phyloP scores from a whole-genome alignment of 2,888 invertebrate genomes.

The Tanypteryx hageni region DNA sequence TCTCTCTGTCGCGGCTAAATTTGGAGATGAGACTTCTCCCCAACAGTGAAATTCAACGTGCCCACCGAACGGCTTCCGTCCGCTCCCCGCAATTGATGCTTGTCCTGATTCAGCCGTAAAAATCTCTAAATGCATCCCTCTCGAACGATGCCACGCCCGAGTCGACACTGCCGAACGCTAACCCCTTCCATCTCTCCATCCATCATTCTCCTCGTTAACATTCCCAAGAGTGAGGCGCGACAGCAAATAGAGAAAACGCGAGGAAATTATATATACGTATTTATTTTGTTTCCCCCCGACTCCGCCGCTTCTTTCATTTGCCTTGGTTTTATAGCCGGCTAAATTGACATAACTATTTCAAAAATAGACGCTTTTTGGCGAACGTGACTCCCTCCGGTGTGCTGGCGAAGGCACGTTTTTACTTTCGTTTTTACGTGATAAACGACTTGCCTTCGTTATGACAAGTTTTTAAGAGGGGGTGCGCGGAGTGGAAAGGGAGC shows the following conservation, averaged over 20 bases:
- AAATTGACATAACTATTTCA: background rate
- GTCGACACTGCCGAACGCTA: background rate
- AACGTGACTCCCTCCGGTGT: background rate
- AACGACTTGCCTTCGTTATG: background rate
- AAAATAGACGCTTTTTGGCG: background rate
- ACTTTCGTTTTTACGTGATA: constrained; percentile 16
- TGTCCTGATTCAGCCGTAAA: background rate
- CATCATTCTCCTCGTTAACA: background rate
- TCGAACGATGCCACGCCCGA: background rate
- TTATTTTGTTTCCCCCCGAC: background rate
- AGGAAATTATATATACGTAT: background rate
- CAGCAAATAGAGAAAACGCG: background rate
- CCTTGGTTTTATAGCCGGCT: background rate
- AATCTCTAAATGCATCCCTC: background rate
- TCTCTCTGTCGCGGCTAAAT: constrained; percentile 56
- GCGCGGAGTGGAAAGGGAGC: background rate
- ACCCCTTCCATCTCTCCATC: background rate
- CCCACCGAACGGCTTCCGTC: background rate
- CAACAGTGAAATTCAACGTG: constrained; percentile 39
- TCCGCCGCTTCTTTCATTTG: background rate
- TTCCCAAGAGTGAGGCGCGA: too few species aligned
- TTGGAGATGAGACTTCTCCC: constrained; percentile 58
- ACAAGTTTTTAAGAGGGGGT: background rate
- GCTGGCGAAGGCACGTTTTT: background rate
- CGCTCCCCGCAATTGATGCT: constrained; percentile 19